Base-by-base conservation (phyloP, 2,888 invertebrate genomes). In the Pterostichus madidus region DNA sequence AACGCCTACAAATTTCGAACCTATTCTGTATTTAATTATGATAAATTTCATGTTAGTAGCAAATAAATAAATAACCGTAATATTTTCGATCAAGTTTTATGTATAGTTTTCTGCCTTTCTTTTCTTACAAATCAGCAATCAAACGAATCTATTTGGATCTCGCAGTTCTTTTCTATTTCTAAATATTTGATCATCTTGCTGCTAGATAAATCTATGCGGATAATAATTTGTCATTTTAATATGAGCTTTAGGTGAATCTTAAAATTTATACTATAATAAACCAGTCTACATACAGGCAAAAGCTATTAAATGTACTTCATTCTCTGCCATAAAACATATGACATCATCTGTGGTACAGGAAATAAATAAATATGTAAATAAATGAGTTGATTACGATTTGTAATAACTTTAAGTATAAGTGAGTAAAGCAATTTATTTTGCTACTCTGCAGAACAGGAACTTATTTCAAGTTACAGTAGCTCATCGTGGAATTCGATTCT, bases 261-360 rank as follows among this genome's bases (percentile, higher is more conserved):
- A 13, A 64, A 64, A 64, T 64, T 64, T 64, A 64, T 64, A 35
- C n/a, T 11, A 10, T 64, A 32, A 64, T 64, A 64, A 64, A 64
- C 35, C 11, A 64, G 64, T 64, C 32, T n/a, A 13, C 31, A 32
- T 61, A 32, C n/a, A 35, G 46, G 64, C 3, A 31, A 32, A 64
- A 35, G 64, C 64, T 13, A 64, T 64, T 64, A 64, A 64, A 64
- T 64, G 31, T n/a, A 64, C 32, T 64, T 35, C n/a, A 64, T 59
- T 59, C 10, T 59, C 59, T 59, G 6, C 11, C 24, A 24, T 59
- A 59, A 59, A 59, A 24, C 59, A 35, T 32, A 64, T 64, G 32
- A 64, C 31, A 64, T 64, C 31, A 59, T 32, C n/a, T 31, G n/a
- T 35, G 64, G 11, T 31, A 6, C 11, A 31, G 24, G 24, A 17